A percentile compares a stretch with the other conserved stretches of the same genome.
Evolutionary conservation across 2,797 vertebrate species (phyloP).

Genomic region (Gallinago stenura): DNA sequence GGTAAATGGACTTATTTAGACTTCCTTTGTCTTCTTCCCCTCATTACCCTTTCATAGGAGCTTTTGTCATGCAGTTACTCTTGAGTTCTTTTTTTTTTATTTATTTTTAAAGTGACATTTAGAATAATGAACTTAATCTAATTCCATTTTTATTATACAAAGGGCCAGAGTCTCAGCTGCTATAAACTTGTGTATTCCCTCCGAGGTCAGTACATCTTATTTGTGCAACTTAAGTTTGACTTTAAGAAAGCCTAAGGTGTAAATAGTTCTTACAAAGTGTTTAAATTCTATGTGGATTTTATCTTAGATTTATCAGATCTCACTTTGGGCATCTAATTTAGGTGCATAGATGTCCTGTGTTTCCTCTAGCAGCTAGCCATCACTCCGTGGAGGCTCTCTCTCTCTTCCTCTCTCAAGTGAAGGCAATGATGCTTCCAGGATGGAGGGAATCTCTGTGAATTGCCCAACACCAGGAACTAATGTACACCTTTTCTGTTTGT

Average conservation of each 20-base stretch:
- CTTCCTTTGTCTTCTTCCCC: slow-evolving; percentile 32
- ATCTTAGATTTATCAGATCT: background rate
- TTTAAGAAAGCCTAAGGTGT: background rate
- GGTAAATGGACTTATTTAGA: slow-evolving; percentile 28
- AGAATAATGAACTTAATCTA: slow-evolving; percentile 39
- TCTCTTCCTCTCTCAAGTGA: background rate
- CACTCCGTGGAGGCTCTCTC: too few species aligned
- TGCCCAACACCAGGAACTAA: background rate
- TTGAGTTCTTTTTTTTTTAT: background rate
- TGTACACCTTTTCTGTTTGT: background rate
- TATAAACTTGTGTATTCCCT: background rate
- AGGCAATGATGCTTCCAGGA: background rate
- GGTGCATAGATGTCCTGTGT: background rate
- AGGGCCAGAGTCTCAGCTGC: background rate
- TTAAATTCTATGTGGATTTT: background rate
- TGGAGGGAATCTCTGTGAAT: background rate
- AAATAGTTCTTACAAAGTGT: background rate
- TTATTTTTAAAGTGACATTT: slow-evolving; percentile 44
- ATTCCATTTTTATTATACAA: slow-evolving; percentile 22
- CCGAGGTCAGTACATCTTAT: background rate
- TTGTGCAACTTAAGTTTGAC: background rate
- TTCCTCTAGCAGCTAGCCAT: background rate
- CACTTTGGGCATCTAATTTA: background rate
- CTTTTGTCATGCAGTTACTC: slow-evolving; percentile 36
- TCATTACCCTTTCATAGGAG: slow-evolving; percentile 11